Evolutionary conservation across 2,113 vertebrate species (phyloP), one percentile per base, ranked within the genome.

Genomic region (Trochalopteron elliotii): DNA sequence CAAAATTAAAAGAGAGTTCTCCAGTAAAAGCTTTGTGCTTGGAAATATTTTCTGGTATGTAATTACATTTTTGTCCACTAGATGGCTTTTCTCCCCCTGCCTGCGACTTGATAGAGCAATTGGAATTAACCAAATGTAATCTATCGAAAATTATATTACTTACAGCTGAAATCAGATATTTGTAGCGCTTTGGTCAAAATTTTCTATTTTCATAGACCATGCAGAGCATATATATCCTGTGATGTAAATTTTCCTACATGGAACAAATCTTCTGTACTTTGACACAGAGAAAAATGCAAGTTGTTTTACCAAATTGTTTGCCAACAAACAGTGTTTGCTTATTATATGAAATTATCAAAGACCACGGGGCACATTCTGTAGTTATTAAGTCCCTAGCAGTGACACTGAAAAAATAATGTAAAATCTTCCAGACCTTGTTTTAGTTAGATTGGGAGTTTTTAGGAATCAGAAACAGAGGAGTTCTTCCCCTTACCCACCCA

Each of bases 61-160:
- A 72, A 70, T 93, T 90, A 85, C 75, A 20, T 71, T 94, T 96
- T 94, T 97, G 94, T 79, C 93, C 96, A 49, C 96, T 97, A 93
- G 92, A 89, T 97, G 92, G 93, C 93, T 93, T 86, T 79, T 86
- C 68, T 82, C 35, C 15, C 22, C 50, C 53, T 27, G 22, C 33
- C 69, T 63, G 90, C 12, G 18, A 55, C 45, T 60, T 61, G 35
- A 60, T 24, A 44, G 78, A 94, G 65, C 57, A 63, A 57, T 30
- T 52, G 30, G 35, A 96, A 59, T n/a, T n/a, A 83, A 50, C 28
- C 18, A 60, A 45, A n/a, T 74, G 10, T 95, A 69, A 72, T 78
- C 60, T 19, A 5, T 56, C 45, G 87, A 42, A 94, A 95, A 89
- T 74, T 7, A 30, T 60, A 55, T 16, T 57, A 76, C 31, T 72